Base-by-base conservation (phyloP, 2,113 vertebrate genomes). In the Pungitius pungitius region DNA sequence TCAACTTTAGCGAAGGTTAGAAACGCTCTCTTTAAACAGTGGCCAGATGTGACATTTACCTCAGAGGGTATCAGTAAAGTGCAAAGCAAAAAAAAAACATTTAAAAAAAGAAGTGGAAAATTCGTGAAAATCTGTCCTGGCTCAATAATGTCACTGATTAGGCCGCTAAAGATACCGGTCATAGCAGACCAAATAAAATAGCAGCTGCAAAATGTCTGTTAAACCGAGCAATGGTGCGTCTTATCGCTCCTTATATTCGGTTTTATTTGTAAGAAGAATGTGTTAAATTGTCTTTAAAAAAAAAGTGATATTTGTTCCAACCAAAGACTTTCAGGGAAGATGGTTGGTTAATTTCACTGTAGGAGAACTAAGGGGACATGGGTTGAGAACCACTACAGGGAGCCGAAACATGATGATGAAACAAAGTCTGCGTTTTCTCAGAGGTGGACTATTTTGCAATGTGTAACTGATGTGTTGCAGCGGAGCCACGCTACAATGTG, bases 401-500 rank as follows among this genome's bases (percentile, higher is more conserved):
- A 69, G 18, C 3, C 43, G 12, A 77, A 47, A 59, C 10, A 17
- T 43, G 11, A 43, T 27, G 6, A 18, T 18, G 63, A 59, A 40
- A 30, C 7, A 7, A 40, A 7, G 56, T 66, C 42, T 73, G 14
- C 24, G 45, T 43, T 47, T 27, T 66, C 17, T 27, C 57, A 15
- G 51, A 78, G 20, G 40, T 70, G 60, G 61, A 42, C 59, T 81
- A 49, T 62, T 64, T 89, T 85, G 73, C 85, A 77, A 85, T 80
- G 64, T 83, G 82, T 85, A 83, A 83, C 70, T 93, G 67, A 81
- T 89, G 51, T 92, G 80, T 94, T 94, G 75, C 88, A 96, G 96
- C 86, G 61, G 95, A 95, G 20, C 94, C 95, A 9, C 87, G 90
- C 24, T 90, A 91, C 85, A 95, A 91, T 2, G 60, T 93, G 40